Conservation (phyloP, 2,113 vertebrate genomes). For the Sciurus niger region DNA sequence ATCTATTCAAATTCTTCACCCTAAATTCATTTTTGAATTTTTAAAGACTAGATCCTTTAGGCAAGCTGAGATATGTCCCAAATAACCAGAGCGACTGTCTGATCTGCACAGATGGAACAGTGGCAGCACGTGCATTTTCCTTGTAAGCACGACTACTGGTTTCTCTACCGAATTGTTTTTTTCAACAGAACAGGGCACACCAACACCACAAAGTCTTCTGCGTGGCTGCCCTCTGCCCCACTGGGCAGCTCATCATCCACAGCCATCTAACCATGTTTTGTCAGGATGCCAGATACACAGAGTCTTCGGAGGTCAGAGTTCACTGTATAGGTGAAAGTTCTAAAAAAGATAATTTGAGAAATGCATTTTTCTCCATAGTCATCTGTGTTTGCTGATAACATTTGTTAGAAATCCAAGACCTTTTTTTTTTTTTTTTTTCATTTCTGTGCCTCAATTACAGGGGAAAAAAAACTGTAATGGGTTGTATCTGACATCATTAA, state of each 20-base stretch:
- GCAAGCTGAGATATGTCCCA: slow-evolving; percentile 1
- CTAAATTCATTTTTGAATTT: slow-evolving; percentile 51
- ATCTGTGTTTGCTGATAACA: slow-evolving; percentile 45
- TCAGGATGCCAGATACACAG: not conserved
- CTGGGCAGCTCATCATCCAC: slow-evolving; percentile 62
- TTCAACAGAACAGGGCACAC: slow-evolving; percentile 65
- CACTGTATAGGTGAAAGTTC: slow-evolving; percentile 60
- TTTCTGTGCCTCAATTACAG: slow-evolving; percentile 59
- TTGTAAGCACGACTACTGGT: slow-evolving; percentile 52
- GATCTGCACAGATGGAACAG: not conserved
- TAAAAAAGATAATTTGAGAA: slow-evolving; percentile 31
- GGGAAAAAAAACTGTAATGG: slow-evolving; percentile 67
- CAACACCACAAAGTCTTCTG: slow-evolving; percentile 69
- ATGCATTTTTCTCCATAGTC: slow-evolving; percentile 14
- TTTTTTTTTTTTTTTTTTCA: slow-evolving; percentile 36
- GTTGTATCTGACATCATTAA: slow-evolving; percentile 78
- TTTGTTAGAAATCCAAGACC: slow-evolving; percentile 67
- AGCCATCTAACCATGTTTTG: slow-evolving; percentile 64
- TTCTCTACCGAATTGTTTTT: slow-evolving; percentile 60
- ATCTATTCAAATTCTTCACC: slow-evolving; percentile 69
- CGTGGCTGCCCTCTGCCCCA: slow-evolving; percentile 48
- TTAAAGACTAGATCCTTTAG: slow-evolving; percentile 42
- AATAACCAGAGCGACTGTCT: slow-evolving; percentile 1
- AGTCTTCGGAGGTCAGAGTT: slow-evolving; percentile 75
- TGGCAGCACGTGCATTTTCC: not conserved